A percentile compares a stretch with the other conserved stretches of the same genome.
Conservation (phyloP, 1,140 invertebrate genomes). For the Drosophila paulistorum region DNA sequence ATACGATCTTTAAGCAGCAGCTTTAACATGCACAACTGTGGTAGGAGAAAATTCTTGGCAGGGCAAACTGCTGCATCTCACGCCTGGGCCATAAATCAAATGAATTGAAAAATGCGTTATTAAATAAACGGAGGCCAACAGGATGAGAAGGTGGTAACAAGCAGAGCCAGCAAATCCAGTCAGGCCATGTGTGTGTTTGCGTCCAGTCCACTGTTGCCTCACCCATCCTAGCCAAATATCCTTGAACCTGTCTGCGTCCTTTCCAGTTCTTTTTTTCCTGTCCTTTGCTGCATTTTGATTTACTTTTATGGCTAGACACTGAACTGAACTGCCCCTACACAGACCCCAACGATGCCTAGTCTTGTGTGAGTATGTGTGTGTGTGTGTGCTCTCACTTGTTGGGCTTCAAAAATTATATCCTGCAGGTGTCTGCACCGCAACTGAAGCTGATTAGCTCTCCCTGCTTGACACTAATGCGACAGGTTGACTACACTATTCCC, state of each 20-base stretch:
- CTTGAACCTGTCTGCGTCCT: slow-evolving; percentile 9
- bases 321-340: slow-evolving; percentile 20
- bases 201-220: slow-evolving; percentile 32
- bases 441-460: slow-evolving; percentile 59
- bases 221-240: slow-evolving; percentile 33
- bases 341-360: neutral
- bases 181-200: slow-evolving; percentile 35
- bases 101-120: slow-evolving; percentile 78
- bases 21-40: slow-evolving; percentile 20
- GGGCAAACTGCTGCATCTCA: slow-evolving; percentile 53
- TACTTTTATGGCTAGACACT: slow-evolving; percentile 74
- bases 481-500: slow-evolving; percentile 23
- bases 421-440: slow-evolving; percentile 72
- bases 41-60: slow-evolving; percentile 1
- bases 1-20: slow-evolving; percentile 6
- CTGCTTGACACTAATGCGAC: slow-evolving; percentile 72
- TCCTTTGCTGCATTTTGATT: slow-evolving; percentile 75
- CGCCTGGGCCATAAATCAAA: slow-evolving; percentile 70
- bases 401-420: slow-evolving; percentile 68
- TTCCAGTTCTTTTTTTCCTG: slow-evolving; percentile 15
- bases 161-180: slow-evolving; percentile 20
- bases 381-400: slow-evolving; percentile 51
- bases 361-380: slow-evolving; percentile 8
- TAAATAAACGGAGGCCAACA: slow-evolving; percentile 61
- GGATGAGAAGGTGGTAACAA: slow-evolving; percentile 8